These are phyloP conservation scores for Pterocles burchelli DNA, from an alignment of 2,113 vertebrate species.

Conservation along the genomic window DNA sequence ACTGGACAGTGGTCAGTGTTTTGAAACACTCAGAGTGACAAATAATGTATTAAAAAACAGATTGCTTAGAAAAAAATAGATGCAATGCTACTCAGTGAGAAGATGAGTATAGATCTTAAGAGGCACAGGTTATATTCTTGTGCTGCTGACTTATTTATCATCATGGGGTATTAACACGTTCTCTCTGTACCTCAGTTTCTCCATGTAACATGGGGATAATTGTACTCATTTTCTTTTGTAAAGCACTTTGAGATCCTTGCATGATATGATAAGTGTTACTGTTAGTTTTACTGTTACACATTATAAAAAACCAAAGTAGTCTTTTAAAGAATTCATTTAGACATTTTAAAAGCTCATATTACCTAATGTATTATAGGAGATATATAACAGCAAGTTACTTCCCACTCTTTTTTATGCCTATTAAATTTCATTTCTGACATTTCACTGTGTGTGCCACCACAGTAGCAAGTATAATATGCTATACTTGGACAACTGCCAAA, in stretches of 20 bases:
- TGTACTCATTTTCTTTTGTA: not conserved
- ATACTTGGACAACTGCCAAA: not conserved
- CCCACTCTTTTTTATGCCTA: not conserved
- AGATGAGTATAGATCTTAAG: not conserved
- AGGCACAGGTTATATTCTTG: not conserved
- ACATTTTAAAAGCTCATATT: not conserved
- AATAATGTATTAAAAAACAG: not conserved
- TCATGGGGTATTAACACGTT: not conserved
- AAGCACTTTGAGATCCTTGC: not conserved
- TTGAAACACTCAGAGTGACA: not conserved
- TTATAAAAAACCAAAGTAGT: not conserved
- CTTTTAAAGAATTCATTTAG: slow-evolving; percentile 7
- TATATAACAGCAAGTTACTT: not conserved
- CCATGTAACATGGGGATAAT: not conserved
- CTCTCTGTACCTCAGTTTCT: not conserved
- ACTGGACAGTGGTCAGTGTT: not conserved
- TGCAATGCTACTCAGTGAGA: not conserved
- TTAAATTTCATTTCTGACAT: not conserved
- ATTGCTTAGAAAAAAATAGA: not conserved
- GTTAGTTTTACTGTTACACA: not conserved
- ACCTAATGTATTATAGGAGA: not conserved
- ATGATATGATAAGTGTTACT: not conserved
- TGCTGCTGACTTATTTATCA: not conserved
- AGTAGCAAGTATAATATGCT: not conserved
- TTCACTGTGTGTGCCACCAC: not conserved